These are phyloP conservation scores for Meles meles DNA, from an alignment of 2,113 vertebrate species.

Conservation along the genomic window DNA sequence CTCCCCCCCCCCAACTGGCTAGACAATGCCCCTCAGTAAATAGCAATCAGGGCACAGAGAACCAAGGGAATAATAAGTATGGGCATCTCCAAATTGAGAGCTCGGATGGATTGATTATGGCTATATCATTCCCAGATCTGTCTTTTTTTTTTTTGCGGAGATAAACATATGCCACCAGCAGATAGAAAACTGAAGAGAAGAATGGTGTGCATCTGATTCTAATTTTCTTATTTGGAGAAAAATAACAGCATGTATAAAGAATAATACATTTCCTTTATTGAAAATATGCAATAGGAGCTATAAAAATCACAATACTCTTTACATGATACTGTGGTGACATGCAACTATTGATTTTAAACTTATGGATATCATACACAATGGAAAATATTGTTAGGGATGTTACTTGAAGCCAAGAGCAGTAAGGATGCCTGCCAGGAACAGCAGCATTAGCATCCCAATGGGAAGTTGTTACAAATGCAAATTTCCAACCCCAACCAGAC, in stretches of 20 bases:
- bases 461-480: not conserved
- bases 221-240: not conserved
- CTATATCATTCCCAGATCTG: not conserved
- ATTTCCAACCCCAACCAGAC: not conserved
- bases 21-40: not conserved
- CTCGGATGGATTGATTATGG: not conserved
- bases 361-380: not conserved
- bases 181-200: not conserved
- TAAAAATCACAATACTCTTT: not conserved
- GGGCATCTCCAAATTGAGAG: not conserved
- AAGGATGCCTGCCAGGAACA: no score
- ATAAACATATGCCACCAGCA: not conserved
- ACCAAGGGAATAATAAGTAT: not conserved
- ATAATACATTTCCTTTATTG: not conserved
- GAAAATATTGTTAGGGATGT: not conserved
- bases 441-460: not conserved
- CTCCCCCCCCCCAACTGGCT: not conserved
- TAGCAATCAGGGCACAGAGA: not conserved
- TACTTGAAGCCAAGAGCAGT: not conserved
- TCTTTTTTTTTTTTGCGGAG: not conserved
- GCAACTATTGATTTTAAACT: not conserved
- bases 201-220: not conserved
- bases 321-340: not conserved
- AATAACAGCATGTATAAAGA: not conserved
- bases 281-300: not conserved